phyloP scores from a whole-genome alignment of 2,888 invertebrate species.

The Eumerus sabulonum region DNA sequence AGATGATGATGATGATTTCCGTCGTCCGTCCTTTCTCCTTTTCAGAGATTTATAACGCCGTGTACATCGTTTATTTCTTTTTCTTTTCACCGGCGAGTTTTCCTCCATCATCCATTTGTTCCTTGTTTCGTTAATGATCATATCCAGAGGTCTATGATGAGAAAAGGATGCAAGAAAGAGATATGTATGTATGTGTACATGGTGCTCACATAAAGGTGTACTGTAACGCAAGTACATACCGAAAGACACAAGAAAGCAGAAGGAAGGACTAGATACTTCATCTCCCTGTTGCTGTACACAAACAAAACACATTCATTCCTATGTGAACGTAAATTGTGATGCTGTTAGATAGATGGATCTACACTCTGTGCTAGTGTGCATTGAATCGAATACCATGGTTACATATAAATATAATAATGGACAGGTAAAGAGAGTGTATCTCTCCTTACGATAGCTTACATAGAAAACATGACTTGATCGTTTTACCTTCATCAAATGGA shows the following conservation, averaged over 20 bases:
- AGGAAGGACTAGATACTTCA: constrained; percentile 54
- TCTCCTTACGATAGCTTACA: constrained; percentile 58
- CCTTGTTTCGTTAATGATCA: constrained; percentile 55
- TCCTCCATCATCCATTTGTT: constrained; percentile 34
- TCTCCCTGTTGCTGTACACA: constrained; percentile 41
- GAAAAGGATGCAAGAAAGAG: constrained; percentile 58
- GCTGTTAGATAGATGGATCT: constrained; percentile 65
- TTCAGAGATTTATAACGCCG: constrained; percentile 57
- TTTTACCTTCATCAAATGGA: constrained; percentile 33
- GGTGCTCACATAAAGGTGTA: too few relatives aligned
- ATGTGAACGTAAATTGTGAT: constrained; percentile 65
- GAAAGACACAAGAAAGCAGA: constrained; percentile 15
- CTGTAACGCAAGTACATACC: neutral
- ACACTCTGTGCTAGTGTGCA: constrained; percentile 41
- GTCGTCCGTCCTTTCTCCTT: constrained; percentile 62
- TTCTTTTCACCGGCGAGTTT: constrained; percentile 30
- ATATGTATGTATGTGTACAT: constrained; percentile 39
- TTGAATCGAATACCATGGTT: constrained; percentile 52
- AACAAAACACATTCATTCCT: constrained; percentile 31
- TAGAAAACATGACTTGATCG: constrained; percentile 63
- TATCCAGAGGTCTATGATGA: constrained; percentile 30
- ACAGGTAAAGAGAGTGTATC: constrained; percentile 63
- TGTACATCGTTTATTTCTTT: constrained; percentile 44
- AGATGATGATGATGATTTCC: constrained; percentile 46
- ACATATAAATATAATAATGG: constrained; percentile 66